Conservation (phyloP, 2,888 invertebrate species). For the Agonum fuliginosum region DNA sequence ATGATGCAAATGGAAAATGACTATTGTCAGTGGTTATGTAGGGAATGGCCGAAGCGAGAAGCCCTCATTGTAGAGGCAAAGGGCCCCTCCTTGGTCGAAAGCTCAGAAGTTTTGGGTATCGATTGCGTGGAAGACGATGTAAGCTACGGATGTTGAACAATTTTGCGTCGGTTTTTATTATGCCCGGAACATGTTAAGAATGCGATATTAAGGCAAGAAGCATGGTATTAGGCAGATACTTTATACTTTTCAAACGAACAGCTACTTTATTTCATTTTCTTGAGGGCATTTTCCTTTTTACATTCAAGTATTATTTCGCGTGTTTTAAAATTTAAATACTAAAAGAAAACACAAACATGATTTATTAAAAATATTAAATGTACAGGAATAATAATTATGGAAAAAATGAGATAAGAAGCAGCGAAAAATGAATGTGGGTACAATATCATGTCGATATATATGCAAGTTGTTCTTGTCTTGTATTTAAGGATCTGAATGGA, state of each 20-base stretch:
- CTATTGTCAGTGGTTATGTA: neutral
- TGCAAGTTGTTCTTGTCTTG: too few relatives aligned
- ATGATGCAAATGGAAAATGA: too few relatives aligned
- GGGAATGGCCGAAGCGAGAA: neutral
- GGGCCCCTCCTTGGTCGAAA: neutral
- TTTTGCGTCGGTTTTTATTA: constrained; percentile 36
- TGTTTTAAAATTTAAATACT: neutral
- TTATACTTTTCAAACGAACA: constrained; percentile 29
- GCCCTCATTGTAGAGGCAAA: neutral
- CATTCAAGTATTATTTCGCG: neutral
- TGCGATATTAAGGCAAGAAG: constrained; percentile 34
- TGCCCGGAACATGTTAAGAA: constrained; percentile 30
- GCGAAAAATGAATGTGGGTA: too few relatives aligned
- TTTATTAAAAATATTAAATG: too few relatives aligned
- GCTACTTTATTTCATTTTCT: constrained; percentile 22
- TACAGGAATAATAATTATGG: too few relatives aligned
- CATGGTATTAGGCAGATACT: constrained; percentile 19
- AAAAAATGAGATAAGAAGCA: too few relatives aligned
- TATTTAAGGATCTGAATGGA: too few relatives aligned
- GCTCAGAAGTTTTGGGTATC: constrained; percentile 27
- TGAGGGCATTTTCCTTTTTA: neutral
- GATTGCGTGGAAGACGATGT: constrained; percentile 30
- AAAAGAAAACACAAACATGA: too few relatives aligned
- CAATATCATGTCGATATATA: too few relatives aligned
- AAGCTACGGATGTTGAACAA: constrained; percentile 38